Conservation (phyloP, 2,113 vertebrate genomes). For the Ranitomeya variabilis region DNA sequence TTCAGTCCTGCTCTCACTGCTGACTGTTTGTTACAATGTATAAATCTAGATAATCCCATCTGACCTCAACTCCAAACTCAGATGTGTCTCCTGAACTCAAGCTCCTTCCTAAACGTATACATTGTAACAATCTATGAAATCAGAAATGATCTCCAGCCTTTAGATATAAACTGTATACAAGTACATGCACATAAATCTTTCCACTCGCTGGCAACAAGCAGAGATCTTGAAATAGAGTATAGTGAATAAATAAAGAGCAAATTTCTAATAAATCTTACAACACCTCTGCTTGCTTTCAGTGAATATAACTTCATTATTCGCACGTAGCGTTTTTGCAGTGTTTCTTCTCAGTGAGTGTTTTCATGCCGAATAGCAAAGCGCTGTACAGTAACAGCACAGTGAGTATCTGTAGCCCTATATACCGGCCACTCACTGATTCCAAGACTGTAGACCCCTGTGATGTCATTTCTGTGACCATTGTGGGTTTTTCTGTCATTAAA, state of each 20-base stretch:
- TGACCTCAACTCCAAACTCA: background rate
- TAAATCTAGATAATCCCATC: background rate
- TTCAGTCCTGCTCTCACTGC: accelerated
- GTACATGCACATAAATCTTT: background rate
- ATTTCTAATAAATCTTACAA: background rate
- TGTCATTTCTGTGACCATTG: no score
- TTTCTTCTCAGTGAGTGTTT: no score
- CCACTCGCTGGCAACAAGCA: background rate
- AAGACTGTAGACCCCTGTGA: no score
- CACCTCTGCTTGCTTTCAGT: no score
- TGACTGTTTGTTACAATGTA: background rate
- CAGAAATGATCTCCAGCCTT: background rate
- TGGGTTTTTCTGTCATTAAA: no score
- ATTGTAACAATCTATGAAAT: background rate
- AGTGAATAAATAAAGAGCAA: no score
- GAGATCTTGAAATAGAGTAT: background rate
- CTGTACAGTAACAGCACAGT: no score
- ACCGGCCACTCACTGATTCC: no score
- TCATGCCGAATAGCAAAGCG: no score
- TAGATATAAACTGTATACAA: background rate
- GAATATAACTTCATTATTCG: no score
- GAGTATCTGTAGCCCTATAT: no score
- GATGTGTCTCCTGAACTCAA: background rate
- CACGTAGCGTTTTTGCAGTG: no score
- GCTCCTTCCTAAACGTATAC: background rate